A percentile compares a stretch with the other conserved stretches of the same genome.
These are phyloP conservation scores for Hipposideros larvatus DNA, from an alignment of 2,797 vertebrate genomes.

Conservation along the genomic window DNA sequence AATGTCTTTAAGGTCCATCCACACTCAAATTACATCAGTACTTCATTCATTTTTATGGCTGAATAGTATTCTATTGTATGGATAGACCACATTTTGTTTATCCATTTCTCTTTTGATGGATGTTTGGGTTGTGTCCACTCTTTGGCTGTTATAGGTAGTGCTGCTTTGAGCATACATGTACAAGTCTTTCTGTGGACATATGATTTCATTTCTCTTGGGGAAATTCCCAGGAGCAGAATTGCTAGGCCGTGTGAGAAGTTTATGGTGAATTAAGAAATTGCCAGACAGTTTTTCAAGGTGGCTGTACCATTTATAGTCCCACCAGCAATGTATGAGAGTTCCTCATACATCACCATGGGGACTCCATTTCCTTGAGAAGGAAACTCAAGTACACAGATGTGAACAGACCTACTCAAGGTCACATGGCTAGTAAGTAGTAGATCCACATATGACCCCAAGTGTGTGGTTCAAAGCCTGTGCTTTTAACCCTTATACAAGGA, in stretches of 20 bases:
- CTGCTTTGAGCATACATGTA: fast-evolving
- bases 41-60: neutral
- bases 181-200: fast-evolving
- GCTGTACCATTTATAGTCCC: neutral
- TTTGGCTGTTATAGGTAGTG: neutral
- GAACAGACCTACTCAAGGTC: neutral
- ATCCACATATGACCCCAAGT: fast-evolving
- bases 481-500: neutral
- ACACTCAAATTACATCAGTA: neutral
- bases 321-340: fast-evolving
- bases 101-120: fast-evolving
- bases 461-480: neutral
- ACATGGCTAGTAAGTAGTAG: neutral
- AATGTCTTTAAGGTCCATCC: neutral
- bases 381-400: neutral
- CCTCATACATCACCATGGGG: neutral
- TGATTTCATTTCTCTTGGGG: neutral
- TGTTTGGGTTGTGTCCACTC: neutral
- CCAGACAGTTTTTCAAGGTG: neutral
- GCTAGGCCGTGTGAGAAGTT: neutral
- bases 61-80: neutral
- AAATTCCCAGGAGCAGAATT: neutral
- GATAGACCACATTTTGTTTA: too few species aligned
- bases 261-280: neutral
- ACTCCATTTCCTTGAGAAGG: neutral